Percentiles rank a stretch among this genome's conserved stretches.
phyloP scores from a whole-genome alignment of 2,113 vertebrate species.

The Thamnophis sirtalis region DNA sequence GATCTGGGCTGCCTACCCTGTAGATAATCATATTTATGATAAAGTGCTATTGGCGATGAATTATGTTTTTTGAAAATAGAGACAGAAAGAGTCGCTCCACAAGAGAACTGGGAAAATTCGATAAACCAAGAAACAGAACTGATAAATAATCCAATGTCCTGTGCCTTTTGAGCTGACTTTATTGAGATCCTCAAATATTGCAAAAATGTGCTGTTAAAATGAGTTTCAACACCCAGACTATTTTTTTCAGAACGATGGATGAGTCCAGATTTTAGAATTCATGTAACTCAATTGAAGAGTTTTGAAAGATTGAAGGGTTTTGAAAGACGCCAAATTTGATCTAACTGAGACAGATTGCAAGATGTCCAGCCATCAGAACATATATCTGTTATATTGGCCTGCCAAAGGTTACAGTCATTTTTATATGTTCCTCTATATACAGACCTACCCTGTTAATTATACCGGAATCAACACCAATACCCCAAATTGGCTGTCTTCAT shows the following conservation, averaged over 20 bases:
- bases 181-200: neutral
- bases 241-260: neutral
- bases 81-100: neutral
- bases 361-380: neutral
- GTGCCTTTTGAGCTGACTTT: neutral
- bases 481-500: neutral
- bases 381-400: neutral
- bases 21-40: neutral
- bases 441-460: neutral
- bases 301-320: neutral
- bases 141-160: neutral
- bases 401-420: neutral
- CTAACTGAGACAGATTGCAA: neutral
- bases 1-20: neutral
- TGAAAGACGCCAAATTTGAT: neutral
- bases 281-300: neutral
- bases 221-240: neutral
- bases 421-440: neutral
- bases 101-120: neutral
- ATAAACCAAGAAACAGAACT: neutral
- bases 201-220: neutral
- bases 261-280: neutral
- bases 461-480: neutral
- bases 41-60: neutral
- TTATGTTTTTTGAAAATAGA: neutral